phyloP scores from a whole-genome alignment of 2,113 vertebrate species.

The Lates calcarifer region DNA sequence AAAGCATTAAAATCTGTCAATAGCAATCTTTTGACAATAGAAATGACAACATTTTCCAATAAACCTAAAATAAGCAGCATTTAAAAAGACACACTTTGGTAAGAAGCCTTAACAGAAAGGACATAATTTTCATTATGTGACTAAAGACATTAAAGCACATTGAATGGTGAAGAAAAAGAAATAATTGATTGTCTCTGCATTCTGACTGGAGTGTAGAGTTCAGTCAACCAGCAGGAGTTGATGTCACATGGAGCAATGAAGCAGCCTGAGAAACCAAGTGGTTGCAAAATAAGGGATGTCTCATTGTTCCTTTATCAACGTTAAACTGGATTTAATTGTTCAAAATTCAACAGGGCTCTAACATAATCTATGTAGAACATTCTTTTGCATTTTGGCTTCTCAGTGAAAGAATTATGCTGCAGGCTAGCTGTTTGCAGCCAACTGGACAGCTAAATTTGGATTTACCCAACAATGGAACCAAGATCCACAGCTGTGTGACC shows the following conservation, averaged over 20 bases:
- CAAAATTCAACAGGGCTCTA: slow-evolving; percentile 57
- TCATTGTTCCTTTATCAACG: slow-evolving; percentile 37
- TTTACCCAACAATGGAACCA: slow-evolving; percentile 76
- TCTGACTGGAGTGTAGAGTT: background rate
- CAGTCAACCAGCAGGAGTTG: slow-evolving; percentile 9
- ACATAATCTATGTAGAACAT: slow-evolving; percentile 70
- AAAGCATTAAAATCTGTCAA: background rate
- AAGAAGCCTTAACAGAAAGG: slow-evolving; percentile 2
- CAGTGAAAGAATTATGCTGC: slow-evolving; percentile 69
- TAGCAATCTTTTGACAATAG: background rate
- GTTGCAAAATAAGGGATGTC: slow-evolving; percentile 5
- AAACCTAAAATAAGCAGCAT: background rate
- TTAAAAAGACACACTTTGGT: background rate
- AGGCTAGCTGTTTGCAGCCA: slow-evolving; percentile 74
- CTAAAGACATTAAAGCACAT: background rate
- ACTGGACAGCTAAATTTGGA: slow-evolving; percentile 79
- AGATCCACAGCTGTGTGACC: slow-evolving; percentile 78
- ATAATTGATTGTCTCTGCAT: background rate
- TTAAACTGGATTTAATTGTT: slow-evolving; percentile 62
- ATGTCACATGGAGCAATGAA: background rate
- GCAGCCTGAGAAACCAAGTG: slow-evolving; percentile 21
- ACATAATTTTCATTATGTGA: background rate
- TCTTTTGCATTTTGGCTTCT: slow-evolving; percentile 67
- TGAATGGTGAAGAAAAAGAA: background rate
- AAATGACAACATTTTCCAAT: background rate